These are phyloP conservation scores for Abramis brama DNA, from an alignment of 2,113 vertebrate species.

Conservation along the genomic window DNA sequence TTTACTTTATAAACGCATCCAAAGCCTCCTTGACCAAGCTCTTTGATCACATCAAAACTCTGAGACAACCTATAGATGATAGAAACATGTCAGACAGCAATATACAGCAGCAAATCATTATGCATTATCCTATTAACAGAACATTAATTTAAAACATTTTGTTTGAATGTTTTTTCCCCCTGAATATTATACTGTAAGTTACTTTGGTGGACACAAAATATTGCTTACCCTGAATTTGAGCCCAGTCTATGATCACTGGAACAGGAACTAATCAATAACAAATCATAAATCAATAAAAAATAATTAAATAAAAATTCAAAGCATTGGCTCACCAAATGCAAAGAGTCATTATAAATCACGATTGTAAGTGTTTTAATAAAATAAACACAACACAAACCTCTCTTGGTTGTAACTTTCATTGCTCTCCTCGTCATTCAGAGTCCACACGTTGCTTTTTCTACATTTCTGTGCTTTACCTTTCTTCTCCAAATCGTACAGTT, in stretches of 20 bases:
- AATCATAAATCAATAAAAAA: too few species aligned
- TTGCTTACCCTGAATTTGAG: not conserved
- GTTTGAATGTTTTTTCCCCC: too few species aligned
- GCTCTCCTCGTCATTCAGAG: not conserved
- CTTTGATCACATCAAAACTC: constrained; percentile 10
- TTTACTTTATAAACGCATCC: constrained; percentile 46
- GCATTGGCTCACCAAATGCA: not conserved
- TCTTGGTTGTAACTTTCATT: not conserved
- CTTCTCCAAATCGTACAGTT: not conserved
- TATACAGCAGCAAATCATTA: not conserved
- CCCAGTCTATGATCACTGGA: not conserved
- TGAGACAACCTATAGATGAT: constrained; percentile 18
- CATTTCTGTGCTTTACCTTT: not conserved
- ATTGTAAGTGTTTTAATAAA: not conserved
- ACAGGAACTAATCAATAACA: not conserved
- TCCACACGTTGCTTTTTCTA: rapidly evolving
- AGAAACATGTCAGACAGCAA: not conserved
- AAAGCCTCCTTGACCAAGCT: constrained; percentile 50
- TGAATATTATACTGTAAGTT: not conserved
- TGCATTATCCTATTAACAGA: not conserved
- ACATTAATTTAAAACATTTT: not conserved
- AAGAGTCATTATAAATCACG: not conserved
- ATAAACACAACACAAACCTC: not conserved
- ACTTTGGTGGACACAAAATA: not conserved
- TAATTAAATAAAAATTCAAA: too few species aligned